Conservation (phyloP, 2,888 invertebrate genomes). For the Pristionchus fissidentatus region DNA sequence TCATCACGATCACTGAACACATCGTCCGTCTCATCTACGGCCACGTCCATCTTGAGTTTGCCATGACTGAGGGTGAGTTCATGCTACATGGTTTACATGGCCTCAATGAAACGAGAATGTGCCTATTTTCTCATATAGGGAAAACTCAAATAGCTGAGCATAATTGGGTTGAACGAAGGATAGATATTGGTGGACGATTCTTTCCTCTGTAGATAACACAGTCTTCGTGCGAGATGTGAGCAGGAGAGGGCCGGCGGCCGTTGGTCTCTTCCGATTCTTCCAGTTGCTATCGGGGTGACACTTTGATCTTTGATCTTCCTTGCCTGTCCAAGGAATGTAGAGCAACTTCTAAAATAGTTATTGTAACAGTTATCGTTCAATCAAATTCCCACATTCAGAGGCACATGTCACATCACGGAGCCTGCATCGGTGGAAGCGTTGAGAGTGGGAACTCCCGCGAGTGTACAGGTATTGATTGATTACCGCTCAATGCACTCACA, state of each 20-base stretch:
- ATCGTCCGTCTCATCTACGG: constrained; percentile 64
- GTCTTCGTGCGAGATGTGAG: constrained; percentile 62
- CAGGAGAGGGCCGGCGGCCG: constrained; percentile 53
- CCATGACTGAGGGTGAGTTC: constrained; percentile 56
- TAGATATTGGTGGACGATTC: not conserved
- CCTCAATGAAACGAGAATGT: not conserved
- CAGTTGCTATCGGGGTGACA: constrained; percentile 48
- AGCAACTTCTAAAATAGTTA: no score
- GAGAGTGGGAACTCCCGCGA: not conserved
- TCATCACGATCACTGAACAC: constrained; percentile 57
- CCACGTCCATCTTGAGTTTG: constrained; percentile 63
- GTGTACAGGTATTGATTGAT: constrained; percentile 1
- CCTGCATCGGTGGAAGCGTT: constrained; percentile 4
- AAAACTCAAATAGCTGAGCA: no score
- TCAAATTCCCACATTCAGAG: not conserved
- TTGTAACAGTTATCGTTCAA: no score
- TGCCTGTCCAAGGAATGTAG: no score
- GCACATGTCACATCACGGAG: constrained; percentile 23
- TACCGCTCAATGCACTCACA: not conserved
- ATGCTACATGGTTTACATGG: not conserved
- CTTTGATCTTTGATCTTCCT: not conserved
- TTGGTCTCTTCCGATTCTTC: constrained; percentile 60
- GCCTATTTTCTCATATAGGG: no score
- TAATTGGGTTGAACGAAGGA: no score
- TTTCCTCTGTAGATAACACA: not conserved